These are phyloP conservation scores for Solen grandis DNA, from an alignment of 1,140 invertebrate species.

Conservation along the genomic window DNA sequence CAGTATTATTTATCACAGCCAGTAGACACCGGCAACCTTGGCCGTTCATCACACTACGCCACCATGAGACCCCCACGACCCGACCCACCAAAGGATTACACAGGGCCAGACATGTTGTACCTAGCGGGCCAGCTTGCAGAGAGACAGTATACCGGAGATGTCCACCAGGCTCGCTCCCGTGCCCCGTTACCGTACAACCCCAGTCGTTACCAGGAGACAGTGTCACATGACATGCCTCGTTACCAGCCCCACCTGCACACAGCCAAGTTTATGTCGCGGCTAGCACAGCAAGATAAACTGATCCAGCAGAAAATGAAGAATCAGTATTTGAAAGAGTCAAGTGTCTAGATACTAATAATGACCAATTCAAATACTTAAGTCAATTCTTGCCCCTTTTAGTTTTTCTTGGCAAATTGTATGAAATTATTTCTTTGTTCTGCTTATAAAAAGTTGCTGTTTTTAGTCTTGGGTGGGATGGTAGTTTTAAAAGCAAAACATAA, in stretches of 20 bases:
- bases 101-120: background rate
- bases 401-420: no score
- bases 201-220: slow-evolving; percentile 25
- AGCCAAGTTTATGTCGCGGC: slow-evolving; percentile 18
- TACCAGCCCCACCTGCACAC: slow-evolving; percentile 51
- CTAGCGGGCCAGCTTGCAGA: background rate
- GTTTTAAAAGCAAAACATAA: no score
- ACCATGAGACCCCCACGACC: slow-evolving; percentile 14
- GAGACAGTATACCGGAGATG: background rate
- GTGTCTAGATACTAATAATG: slow-evolving; percentile 40
- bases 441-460: no score
- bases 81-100: background rate
- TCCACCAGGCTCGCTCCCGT: slow-evolving; percentile 35
- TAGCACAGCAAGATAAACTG: slow-evolving; percentile 27
- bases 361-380: no score
- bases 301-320: slow-evolving; percentile 18
- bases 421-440: no score
- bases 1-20: slow-evolving; percentile 51
- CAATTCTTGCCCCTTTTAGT: no score
- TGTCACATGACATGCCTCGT: background rate
- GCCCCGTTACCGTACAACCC: slow-evolving; percentile 44
- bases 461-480: no score
- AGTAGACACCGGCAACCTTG: slow-evolving; percentile 14
- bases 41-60: slow-evolving; percentile 27
- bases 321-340: slow-evolving; percentile 40